Percentiles rank a stretch among this genome's conserved stretches.
phyloP scores from a whole-genome alignment of 2,888 invertebrate species.

The Volucella bombylans region DNA sequence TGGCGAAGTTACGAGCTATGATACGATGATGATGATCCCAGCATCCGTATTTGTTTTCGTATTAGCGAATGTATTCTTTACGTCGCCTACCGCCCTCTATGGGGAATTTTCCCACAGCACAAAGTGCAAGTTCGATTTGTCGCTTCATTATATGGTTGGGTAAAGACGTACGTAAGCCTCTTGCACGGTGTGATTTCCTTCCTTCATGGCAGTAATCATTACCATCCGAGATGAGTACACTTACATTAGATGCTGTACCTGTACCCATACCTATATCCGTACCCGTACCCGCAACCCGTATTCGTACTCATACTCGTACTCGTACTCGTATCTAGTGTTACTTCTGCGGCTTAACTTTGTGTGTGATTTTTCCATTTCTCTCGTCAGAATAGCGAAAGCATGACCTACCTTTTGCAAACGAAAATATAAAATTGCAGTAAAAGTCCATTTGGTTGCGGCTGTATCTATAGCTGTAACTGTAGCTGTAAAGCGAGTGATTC shows the following conservation, averaged over 20 bases:
- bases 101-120: constrained; percentile 30
- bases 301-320: no score
- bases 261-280: background rate
- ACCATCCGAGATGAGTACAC: constrained; percentile 10
- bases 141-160: constrained; percentile 14
- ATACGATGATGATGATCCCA: constrained; percentile 11
- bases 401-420: constrained; percentile 77
- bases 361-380: constrained; percentile 55
- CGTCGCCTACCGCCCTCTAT: constrained; percentile 13
- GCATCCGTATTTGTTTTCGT: no score
- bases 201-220: constrained; percentile 1
- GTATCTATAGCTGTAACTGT: no score
- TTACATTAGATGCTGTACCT: constrained; percentile 11
- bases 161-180: constrained; percentile 2
- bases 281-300: no score
- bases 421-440: constrained; percentile 74
- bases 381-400: constrained; percentile 75
- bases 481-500: constrained; percentile 48
- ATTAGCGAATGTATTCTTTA: background rate
- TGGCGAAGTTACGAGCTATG: constrained; percentile 20
- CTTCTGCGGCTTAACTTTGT: constrained; percentile 11
- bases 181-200: constrained; percentile 31
- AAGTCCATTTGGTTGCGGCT: constrained; percentile 67
- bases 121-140: constrained; percentile 55
- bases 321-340: no score